phyloP scores from a whole-genome alignment of 2,888 invertebrate genomes.

The Agonopterix alstromeriana region DNA sequence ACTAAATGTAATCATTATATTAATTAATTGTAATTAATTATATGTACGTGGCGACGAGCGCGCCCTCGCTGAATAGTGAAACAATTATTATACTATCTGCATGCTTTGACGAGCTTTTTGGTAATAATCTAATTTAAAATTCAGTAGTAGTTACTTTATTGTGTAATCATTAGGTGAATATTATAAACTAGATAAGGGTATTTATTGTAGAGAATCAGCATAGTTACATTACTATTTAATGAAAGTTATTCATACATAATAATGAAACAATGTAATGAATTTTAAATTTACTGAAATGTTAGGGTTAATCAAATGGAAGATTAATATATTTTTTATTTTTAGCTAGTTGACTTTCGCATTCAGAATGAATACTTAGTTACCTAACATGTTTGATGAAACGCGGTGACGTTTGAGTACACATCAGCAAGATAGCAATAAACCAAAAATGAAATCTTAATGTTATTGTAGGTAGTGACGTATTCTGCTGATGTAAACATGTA shows the following conservation, averaged over 20 bases:
- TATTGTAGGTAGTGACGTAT: conserved; percentile 68
- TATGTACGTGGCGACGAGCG: conserved; percentile 48
- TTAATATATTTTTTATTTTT: conserved; percentile 77
- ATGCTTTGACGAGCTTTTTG: conserved; percentile 78
- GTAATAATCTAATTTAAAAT: conserved; percentile 74
- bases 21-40: conserved; percentile 47
- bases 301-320: conserved; percentile 64
- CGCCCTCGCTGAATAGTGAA: conserved; percentile 69
- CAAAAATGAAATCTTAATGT: conserved; percentile 73
- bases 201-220: conserved; percentile 71
- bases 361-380: conserved; percentile 57
- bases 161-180: conserved; percentile 72
- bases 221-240: conserved; percentile 69
- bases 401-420: conserved; percentile 44
- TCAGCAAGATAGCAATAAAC: conserved; percentile 72
- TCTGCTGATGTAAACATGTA: conserved; percentile 71
- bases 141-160: conserved; percentile 66
- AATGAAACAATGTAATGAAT: conserved; percentile 64
- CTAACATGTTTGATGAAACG: conserved; percentile 31
- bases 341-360: conserved; percentile 72
- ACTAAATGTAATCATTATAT: conserved; percentile 63
- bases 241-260: conserved; percentile 70
- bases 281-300: conserved; percentile 61
- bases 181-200: conserved; percentile 70
- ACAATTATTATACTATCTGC: conserved; percentile 72